phyloP scores from a whole-genome alignment of 2,888 invertebrate genomes.

The Erpobdella octoculata region DNA sequence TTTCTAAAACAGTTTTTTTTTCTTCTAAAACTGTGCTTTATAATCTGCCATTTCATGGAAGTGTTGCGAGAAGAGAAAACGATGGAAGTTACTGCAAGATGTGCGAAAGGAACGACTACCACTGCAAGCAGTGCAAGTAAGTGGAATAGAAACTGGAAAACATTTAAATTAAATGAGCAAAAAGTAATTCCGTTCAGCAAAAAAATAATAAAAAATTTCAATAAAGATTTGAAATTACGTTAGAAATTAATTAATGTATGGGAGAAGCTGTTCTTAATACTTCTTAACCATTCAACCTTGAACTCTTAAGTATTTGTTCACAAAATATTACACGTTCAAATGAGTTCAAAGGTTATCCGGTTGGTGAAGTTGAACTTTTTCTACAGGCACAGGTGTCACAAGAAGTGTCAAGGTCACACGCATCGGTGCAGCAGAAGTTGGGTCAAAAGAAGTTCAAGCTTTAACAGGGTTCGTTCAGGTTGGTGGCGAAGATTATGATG shows the following conservation, averaged over 20 bases:
- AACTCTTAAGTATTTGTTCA: too few relatives aligned
- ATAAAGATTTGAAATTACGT: not conserved
- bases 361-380: not conserved
- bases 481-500: too few relatives aligned
- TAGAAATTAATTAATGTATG: not conserved
- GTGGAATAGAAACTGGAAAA: too few relatives aligned
- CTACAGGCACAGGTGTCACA: conserved; percentile 34
- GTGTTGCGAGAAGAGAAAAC: not conserved
- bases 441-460: conserved; percentile 16
- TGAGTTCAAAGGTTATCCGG: not conserved
- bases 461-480: conserved; percentile 25
- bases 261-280: not conserved
- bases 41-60: not conserved
- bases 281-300: too few relatives aligned
- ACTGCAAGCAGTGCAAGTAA: conserved; percentile 38
- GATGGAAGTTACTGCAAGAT: conserved; percentile 31
- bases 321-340: not conserved
- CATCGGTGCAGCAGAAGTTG: conserved; percentile 6
- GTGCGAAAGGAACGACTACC: conserved; percentile 35
- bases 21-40: too few relatives aligned
- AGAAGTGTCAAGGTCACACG: conserved; percentile 35
- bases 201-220: not conserved
- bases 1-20: too few relatives aligned
- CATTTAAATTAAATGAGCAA: too few relatives aligned
- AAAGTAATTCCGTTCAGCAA: too few relatives aligned